Evolutionary conservation across 35 echinoderm and acorn worm species (phyloP), one percentile per base, ranked within the genome.

Genomic region (Apostichopus californicus): DNA sequence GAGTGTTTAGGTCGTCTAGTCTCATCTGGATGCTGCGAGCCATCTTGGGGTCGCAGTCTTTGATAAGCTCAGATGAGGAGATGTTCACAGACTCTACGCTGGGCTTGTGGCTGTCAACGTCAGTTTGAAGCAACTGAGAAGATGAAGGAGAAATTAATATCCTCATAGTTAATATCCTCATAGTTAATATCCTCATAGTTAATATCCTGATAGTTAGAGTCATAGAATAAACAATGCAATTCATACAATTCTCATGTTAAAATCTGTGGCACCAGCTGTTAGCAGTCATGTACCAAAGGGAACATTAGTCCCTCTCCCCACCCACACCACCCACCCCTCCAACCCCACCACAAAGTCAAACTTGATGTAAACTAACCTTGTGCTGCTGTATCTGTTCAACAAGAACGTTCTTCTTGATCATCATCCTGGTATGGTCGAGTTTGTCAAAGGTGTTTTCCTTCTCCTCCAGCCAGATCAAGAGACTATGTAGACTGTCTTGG

Each of bases 71-170:
- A 13, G 95, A 79, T 4, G 97, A 94, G 11, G 95, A 94, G 56
- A 92, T 89, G 79, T 98, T 98, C 90, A 96, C 93, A n/a, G 93
- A 87, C 60, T 92, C 97, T 20, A 98, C 93, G 61, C 95, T 98
- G 5, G 97, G 93, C 77, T 98, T 98, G 93, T 98, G 97, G 73
- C 97, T 98, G 93, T 98, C 95, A 72, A 98, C 93, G 91, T 98
- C 97, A 72, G 95, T 96, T 94, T 96, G 94, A 11, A 96, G 86
- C 73, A 98, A 80, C 96, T 98, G 92, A 18, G 61, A 91, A 9
- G 63, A 90, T 8, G 7, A 21, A 61, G 12, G 8, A 46, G 2
- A 46, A 46, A 1, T 46, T 46, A 46, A 46, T 46, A 46, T 46
- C 34, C 2, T 46, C 34, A 46, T 46, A 46, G 34, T 46, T 46